Evolutionary conservation across 2,797 vertebrate genomes (phyloP), one percentile per base, ranked within the genome.

Genomic region (Myioborus miniatus): DNA sequence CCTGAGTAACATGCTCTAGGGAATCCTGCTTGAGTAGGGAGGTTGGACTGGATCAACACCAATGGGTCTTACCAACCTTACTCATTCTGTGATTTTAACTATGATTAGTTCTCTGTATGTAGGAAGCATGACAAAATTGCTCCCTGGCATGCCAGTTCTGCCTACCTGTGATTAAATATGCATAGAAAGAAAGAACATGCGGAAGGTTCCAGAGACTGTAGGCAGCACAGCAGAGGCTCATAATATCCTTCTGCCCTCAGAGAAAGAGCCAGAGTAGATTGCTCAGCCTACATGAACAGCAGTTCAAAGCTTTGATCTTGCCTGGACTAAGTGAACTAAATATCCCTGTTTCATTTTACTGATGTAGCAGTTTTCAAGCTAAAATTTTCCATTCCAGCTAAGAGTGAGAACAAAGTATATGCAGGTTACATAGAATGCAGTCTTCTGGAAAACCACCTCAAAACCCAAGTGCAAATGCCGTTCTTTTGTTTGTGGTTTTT

Each of bases 231-330:
- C 44, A 85, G 47, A 87, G 36, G 44, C 56, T 89, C 50, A 37
- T 82, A 65, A 60, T 56, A 92, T 32, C 59, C 74, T 81, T 68
- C 72, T 92, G 65, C 49, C 72, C 80, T 81, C 43, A 56, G 49
- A 92, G 62, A 77, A 92, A 39, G 46, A 64, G 46, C 15, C 58
- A 90, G 41, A 81, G 56, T 64, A 81, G 44, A 78, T 56, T 78
- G 46, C 30, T 92, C 59, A 83, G 58, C 50, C 83, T 52, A 69
- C 58, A 47, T 6, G 18, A 94, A 50, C 17, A 76, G 64, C 62
- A 90, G 19, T 78, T 93, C 59, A 92, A 87, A 89, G 47, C 50
- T 62, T 59, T 65, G n/a, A 90, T 89, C 83, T 83, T 62, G 58
- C 46, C 62, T 55, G 17, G 8, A 46, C 12, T 69, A 81, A 69